Conservation (phyloP, 92 coral and sea anemone species). For the Actinernus sp. region DNA sequence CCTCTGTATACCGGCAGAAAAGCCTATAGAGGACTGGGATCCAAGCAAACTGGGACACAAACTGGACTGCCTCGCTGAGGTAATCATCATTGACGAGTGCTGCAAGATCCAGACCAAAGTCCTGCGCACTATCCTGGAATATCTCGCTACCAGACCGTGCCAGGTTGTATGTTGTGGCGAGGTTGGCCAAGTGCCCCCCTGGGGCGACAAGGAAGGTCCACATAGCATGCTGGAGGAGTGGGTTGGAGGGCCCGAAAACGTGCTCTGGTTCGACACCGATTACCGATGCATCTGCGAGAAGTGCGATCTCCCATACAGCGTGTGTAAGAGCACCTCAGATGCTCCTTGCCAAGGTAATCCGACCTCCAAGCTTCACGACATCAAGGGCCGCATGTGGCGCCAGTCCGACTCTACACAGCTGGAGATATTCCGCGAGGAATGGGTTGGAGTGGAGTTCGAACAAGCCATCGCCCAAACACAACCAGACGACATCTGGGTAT, state of each 20-base stretch:
- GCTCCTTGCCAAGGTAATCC: no score
- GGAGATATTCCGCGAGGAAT: slow-evolving; percentile 5
- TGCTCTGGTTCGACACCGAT: slow-evolving; percentile 32
- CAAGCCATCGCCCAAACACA: neutral
- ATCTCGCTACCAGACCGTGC: slow-evolving; percentile 13
- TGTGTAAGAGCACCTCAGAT: neutral
- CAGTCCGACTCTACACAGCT: slow-evolving; percentile 7
- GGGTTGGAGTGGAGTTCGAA: slow-evolving; percentile 3
- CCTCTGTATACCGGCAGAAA: slow-evolving; percentile 13
- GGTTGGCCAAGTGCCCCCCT: slow-evolving; percentile 24
- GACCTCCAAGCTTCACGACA: slow-evolving; percentile 5
- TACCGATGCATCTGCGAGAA: slow-evolving; percentile 15
- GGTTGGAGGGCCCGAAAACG: no score
- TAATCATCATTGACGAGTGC: no score
- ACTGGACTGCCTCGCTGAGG: slow-evolving; percentile 22
- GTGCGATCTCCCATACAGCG: neutral
- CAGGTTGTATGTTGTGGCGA: slow-evolving; percentile 32
- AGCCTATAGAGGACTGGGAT: slow-evolving; percentile 43
- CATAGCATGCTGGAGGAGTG: slow-evolving; percentile 35
- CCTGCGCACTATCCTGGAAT: slow-evolving; percentile 7
- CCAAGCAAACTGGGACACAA: slow-evolving; percentile 19
- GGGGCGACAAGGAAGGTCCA: slow-evolving; percentile 36
- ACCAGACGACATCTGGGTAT: slow-evolving; percentile 18
- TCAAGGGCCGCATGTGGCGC: slow-evolving; percentile 3
- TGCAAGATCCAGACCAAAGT: slow-evolving; percentile 17